Evolutionary conservation across 2,888 invertebrate species (phyloP), one percentile per base, ranked within the genome.

Genomic region (Philaethria dido): DNA sequence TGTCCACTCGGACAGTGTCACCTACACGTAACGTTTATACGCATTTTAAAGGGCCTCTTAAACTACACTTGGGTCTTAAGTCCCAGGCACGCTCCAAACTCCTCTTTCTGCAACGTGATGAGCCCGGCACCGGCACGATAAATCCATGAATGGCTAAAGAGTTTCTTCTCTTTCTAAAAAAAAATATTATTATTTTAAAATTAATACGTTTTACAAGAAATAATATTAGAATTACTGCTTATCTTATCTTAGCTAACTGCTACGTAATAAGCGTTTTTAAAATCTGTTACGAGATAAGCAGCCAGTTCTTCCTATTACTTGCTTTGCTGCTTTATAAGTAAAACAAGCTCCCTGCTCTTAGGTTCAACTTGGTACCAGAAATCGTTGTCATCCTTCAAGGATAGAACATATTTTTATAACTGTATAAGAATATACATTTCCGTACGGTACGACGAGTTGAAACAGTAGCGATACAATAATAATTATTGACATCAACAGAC

Each of bases 381-480:
- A 25, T 22, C n/a, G n/a, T 57, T 39, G 20, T 55, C 39, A 57
- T 42, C 39, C 22, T 42, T 57, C 14, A 47, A 18, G 45, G 29
- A 36, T 29, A 33, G 16, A 18, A 22, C 22, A 52, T 20, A n/a
- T n/a, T n/a, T 48, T n/a, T 54, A 50, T 39, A 48, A 18, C 11
- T 55, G 39, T 61, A 42, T 45, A 62, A 47, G 29, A 55, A 57
- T 61, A 66, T 62, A 61, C 55, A 69, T 61, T 64, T 70, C 68
- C 52, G 60, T 66, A 54, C 54, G 55, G 68, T 70, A 65, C 52
- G 29, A 22, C 33, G 14, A 57, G 63, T 63, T 44, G 47, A 52
- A 69, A 71, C 72, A 66, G 71, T 72, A 71, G 72, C 72, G 50
- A 69, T 64, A 64, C 48, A 69, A 68, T 68, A 50, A 69, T 69